Conservation (phyloP, 2,888 invertebrate species). For the Eupsilia transversa region DNA sequence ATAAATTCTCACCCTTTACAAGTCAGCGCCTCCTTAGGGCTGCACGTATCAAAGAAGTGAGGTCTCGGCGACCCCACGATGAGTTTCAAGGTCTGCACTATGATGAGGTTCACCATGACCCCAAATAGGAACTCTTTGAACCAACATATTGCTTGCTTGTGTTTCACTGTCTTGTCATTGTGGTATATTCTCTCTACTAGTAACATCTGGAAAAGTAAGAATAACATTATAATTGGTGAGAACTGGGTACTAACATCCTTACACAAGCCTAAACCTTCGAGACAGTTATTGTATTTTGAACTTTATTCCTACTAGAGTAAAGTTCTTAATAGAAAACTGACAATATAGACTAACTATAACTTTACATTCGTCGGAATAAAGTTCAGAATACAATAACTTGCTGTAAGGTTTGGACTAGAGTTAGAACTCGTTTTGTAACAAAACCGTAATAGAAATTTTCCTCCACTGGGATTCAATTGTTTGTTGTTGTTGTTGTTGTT, state of each 20-base stretch:
- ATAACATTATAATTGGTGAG: not conserved
- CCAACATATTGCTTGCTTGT: constrained; percentile 86
- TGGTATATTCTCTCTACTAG: constrained; percentile 78
- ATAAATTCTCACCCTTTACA: constrained; percentile 86
- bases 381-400: too few species aligned
- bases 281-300: too few species aligned
- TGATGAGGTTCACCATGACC: constrained; percentile 89
- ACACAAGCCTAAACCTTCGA: too few species aligned
- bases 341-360: too few species aligned
- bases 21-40: constrained; percentile 91
- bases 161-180: constrained; percentile 70
- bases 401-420: too few species aligned
- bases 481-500: too few species aligned
- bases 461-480: too few species aligned
- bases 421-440: too few species aligned
- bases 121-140: constrained; percentile 92
- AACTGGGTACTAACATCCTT: not conserved
- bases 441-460: too few species aligned
- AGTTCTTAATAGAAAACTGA: too few species aligned
- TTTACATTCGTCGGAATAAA: too few species aligned
- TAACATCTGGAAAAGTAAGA: constrained; percentile 78
- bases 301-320: too few species aligned
- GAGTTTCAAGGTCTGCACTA: constrained; percentile 91
- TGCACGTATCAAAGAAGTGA: constrained; percentile 94
- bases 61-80: constrained; percentile 93